phyloP scores from a whole-genome alignment of 2,888 invertebrate genomes.

The Erebia palarica region DNA sequence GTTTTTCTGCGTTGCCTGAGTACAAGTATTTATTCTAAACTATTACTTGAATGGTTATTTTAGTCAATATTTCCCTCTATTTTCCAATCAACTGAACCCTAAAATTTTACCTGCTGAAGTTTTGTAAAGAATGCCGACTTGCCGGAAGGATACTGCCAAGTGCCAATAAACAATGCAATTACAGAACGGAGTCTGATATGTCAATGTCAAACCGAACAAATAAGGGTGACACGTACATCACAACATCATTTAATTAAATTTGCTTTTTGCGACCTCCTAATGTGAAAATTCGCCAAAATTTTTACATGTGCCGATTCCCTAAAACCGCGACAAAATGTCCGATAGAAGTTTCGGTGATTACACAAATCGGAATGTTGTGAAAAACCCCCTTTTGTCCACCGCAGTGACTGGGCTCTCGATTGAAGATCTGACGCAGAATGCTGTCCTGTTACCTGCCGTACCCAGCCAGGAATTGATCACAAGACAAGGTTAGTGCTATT shows the following conservation, averaged over 20 bases:
- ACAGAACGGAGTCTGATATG: neutral
- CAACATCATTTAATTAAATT: slow-evolving; percentile 77
- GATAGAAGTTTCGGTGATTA: slow-evolving; percentile 78
- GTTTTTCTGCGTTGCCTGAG: no score
- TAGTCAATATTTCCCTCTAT: no score
- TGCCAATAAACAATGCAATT: neutral
- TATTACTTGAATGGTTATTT: no score
- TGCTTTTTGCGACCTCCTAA: slow-evolving; percentile 78
- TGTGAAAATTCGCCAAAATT: slow-evolving; percentile 73
- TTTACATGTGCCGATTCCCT: slow-evolving; percentile 59
- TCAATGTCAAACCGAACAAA: slow-evolving; percentile 65
- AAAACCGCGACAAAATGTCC: slow-evolving; percentile 60
- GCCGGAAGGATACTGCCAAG: neutral
- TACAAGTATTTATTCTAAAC: no score
- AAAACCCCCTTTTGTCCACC: slow-evolving; percentile 88
- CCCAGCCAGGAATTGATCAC: slow-evolving; percentile 65
- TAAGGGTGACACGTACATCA: slow-evolving; percentile 74
- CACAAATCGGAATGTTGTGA: slow-evolving; percentile 68
- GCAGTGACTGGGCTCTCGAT: slow-evolving; percentile 88
- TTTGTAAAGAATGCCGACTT: no score
- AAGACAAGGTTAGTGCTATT: slow-evolving; percentile 71
- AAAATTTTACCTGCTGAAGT: no score
- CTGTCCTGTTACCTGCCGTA: slow-evolving; percentile 86
- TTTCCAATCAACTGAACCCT: no score
- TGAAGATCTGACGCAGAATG: slow-evolving; percentile 88